A percentile compares a stretch with the other conserved stretches of the same genome.
Conservation (phyloP, 2,113 vertebrate genomes). For the Grammatotria lemairii region DNA sequence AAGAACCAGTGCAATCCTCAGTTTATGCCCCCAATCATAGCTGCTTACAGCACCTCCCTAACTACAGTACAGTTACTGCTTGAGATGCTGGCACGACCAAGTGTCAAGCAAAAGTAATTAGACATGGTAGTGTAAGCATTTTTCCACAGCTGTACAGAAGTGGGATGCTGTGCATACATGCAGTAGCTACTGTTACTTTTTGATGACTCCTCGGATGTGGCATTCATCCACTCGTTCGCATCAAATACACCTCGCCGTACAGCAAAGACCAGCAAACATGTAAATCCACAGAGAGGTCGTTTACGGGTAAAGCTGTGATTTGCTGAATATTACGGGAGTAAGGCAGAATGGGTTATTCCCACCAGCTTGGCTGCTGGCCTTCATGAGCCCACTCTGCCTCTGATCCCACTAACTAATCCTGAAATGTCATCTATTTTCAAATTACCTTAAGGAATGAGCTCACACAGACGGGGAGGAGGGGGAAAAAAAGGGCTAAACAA, state of each 20-base stretch:
- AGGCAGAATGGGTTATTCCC: slow-evolving; percentile 5
- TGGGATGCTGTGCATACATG: neutral
- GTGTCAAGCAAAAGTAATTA: slow-evolving; percentile 24
- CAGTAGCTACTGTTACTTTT: neutral
- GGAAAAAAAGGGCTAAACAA: neutral
- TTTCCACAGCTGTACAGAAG: neutral
- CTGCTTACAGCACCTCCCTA: neutral
- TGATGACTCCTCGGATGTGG: slow-evolving; percentile 43
- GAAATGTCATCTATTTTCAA: slow-evolving; percentile 45
- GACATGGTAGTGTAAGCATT: neutral
- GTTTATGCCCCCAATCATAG: neutral
- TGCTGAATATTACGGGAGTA: slow-evolving; percentile 1
- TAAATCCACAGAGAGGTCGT: neutral
- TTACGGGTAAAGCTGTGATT: neutral
- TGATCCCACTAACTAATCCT: slow-evolving; percentile 31
- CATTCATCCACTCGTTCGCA: slow-evolving; percentile 15
- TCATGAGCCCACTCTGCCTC: neutral
- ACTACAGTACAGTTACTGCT: neutral
- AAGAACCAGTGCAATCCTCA: neutral
- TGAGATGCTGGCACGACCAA: neutral
- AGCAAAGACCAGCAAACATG: neutral
- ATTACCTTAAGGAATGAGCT: slow-evolving; percentile 17
- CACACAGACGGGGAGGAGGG: neutral
- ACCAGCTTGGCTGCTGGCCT: neutral
- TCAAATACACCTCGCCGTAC: neutral